phyloP scores from a whole-genome alignment of 2,797 vertebrate genomes.

The Pampus argenteus region DNA sequence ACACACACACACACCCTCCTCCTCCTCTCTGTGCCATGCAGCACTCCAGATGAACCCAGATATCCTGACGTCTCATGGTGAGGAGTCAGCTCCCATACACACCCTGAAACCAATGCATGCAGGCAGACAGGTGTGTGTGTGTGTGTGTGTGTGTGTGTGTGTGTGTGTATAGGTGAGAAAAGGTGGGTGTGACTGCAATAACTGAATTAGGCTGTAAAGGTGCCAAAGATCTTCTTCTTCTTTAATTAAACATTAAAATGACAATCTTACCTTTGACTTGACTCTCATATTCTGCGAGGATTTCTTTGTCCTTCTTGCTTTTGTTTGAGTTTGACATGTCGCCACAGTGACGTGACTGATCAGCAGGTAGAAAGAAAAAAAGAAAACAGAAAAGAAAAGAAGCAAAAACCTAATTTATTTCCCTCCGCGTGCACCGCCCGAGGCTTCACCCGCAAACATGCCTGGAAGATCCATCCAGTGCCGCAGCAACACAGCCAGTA shows the following conservation, averaged over 20 bases:
- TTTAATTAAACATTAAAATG: background rate
- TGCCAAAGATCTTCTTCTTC: too few relatives aligned
- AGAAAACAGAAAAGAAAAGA: background rate
- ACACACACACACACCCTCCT: conserved; percentile 2
- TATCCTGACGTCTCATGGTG: conserved; percentile 74
- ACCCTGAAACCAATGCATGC: conserved; percentile 46
- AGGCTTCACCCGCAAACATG: conserved; percentile 77
- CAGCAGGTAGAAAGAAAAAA: conserved; percentile 44
- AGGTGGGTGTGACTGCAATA: conserved; percentile 55
- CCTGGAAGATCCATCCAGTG: conserved; percentile 71
- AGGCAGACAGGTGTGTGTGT: conserved; percentile 51
- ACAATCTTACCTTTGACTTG: conserved; percentile 92
- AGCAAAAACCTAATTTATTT: conserved; percentile 29
- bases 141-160: conserved; percentile 25
- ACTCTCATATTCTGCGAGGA: conserved; percentile 94
- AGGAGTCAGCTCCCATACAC: conserved; percentile 67
- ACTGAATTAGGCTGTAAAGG: background rate
- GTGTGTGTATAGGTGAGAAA: conserved; percentile 29
- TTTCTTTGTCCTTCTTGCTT: conserved; percentile 98
- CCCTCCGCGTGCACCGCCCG: conserved; percentile 68
- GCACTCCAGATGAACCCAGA: conserved; percentile 82
- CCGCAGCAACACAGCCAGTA: conserved; percentile 72
- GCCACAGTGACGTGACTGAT: conserved; percentile 47
- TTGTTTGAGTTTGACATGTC: conserved; percentile 92
- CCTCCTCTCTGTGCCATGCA: conserved; percentile 72